These are phyloP conservation scores for Phoxinus phoxinus DNA, from an alignment of 2,113 vertebrate genomes.

Conservation along the genomic window DNA sequence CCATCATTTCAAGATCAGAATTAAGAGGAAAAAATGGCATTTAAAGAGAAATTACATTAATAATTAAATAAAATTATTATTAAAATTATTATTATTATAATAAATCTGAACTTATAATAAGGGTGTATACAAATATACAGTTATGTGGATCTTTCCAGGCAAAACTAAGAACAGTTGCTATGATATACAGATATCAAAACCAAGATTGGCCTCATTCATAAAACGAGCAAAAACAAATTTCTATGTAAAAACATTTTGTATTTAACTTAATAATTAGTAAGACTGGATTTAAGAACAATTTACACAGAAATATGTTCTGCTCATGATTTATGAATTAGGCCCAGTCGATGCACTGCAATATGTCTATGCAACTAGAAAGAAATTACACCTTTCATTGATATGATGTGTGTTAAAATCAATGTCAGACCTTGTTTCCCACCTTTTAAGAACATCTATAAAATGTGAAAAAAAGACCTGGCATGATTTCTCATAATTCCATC, in stretches of 20 bases:
- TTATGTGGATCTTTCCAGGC: neutral
- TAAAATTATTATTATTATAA: too few species aligned
- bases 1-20: neutral
- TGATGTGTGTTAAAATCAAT: slow-evolving; percentile 26
- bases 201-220: neutral
- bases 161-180: neutral
- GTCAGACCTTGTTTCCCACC: neutral
- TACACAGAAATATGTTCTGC: neutral
- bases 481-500: neutral
- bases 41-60: neutral
- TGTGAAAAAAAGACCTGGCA: neutral
- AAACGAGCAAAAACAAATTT: neutral
- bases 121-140: neutral
- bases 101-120: neutral
- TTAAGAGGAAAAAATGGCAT: neutral
- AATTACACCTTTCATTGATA: slow-evolving; percentile 12
- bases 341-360: neutral
- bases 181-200: neutral
- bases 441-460: slow-evolving; percentile 16
- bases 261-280: neutral
- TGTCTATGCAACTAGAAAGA: neutral
- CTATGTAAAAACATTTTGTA: neutral
- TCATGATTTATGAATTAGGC: neutral
- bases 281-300: neutral
- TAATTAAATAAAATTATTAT: too few species aligned